Base-by-base conservation (phyloP, 2,797 vertebrate genomes). In the Hafferia zeledoni region DNA sequence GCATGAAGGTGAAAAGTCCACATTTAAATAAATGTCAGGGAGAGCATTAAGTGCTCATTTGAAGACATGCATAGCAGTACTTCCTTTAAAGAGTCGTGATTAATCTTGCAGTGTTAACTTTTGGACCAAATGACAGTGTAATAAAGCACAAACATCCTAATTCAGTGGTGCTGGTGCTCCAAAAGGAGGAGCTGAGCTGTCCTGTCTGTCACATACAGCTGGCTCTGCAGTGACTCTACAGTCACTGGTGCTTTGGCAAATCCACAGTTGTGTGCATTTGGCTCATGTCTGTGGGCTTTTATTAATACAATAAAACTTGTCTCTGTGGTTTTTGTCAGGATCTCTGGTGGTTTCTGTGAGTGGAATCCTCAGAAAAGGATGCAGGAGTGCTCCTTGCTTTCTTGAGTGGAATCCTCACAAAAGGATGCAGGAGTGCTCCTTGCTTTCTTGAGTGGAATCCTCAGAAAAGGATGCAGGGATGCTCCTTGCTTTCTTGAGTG, bases 11-110 rank as follows among this genome's bases (percentile, higher is more conserved):
- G 64, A 72, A 50, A 76, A 93, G 55, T 43, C 44, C 30, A 1
- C 68, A 18, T 67, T 79, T 52, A 81, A 84, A 55, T 69, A 90
- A 82, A 44, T 75, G 74, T 53, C 91, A 94, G 55, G 30, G 69
- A 35, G 57, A 76, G 61, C 43, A 57, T 28, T 37, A 55, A 76
- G 65, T 24, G 28, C 52, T 86, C 17, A 33, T 79, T 87, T 92
- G 65, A 76, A 86, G 83, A 57, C 6, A 4, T 22, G 23, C 39
- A 3, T 30, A 49, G 43, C 11, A 39, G 39, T 39, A 3, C 35
- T 80, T 70, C 11, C 37, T 71, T 75, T 61, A 55, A 63, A 39
- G 72, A 76, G 63, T 59, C 0, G 0, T 17, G n/a, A 35, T 75
- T 80, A 33, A 72, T 88, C 55, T 63, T 41, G 11, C 22, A 44